A percentile compares a stretch with the other conserved stretches of the same genome.
These are phyloP conservation scores for Drosophila lini DNA, from an alignment of 1,140 invertebrate genomes.

Conservation along the genomic window DNA sequence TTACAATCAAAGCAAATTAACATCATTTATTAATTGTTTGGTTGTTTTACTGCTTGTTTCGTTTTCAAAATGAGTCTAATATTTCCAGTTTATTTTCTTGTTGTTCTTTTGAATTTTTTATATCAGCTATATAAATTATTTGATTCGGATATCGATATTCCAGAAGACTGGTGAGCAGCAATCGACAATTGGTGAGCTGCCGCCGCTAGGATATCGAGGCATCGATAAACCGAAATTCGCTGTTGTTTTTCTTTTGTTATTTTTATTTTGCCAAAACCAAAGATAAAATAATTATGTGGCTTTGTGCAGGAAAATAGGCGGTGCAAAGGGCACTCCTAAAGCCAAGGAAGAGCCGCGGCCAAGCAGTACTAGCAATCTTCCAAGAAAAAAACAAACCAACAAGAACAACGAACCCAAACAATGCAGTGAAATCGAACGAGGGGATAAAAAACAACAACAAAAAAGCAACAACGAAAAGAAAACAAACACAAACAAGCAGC, in stretches of 20 bases:
- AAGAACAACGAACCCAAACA: constrained; percentile 5
- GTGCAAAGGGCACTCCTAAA: background rate
- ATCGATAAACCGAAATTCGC: background rate
- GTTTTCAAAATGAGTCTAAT: background rate
- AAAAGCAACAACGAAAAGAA: constrained; percentile 1
- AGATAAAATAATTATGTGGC: constrained; percentile 8
- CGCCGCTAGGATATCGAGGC: background rate
- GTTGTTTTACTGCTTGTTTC: background rate
- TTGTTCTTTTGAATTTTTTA: background rate
- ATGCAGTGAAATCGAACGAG: constrained; percentile 8
- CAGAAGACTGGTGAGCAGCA: background rate
- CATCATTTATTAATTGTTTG: too few relatives aligned
- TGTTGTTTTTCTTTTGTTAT: constrained; percentile 17
- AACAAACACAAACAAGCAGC: constrained; percentile 3
- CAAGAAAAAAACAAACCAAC: background rate
- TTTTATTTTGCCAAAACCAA: background rate
- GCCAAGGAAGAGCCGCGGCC: too few relatives aligned
- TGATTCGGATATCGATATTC: too few relatives aligned
- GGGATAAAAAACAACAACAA: background rate
- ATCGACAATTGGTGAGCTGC: too few relatives aligned
- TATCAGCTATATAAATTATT: background rate
- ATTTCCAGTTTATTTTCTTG: background rate
- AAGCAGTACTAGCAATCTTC: too few relatives aligned
- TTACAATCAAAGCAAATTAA: background rate
- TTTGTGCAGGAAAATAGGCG: constrained; percentile 7